Base-by-base conservation (phyloP, 2,113 vertebrate genomes). In the Neolamprologus devosi region DNA sequence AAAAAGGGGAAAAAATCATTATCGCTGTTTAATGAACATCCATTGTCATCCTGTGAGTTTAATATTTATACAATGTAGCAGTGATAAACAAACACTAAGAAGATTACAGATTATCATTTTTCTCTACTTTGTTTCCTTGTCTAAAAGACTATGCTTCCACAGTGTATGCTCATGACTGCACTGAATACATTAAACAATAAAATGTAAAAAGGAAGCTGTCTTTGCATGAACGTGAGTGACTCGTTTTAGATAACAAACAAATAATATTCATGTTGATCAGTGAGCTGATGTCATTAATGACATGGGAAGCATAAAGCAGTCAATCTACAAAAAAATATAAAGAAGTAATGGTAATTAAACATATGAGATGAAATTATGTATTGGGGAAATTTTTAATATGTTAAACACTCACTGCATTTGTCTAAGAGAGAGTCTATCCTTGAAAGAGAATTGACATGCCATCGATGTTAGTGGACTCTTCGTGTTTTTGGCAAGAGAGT, bases 1-100 rank as follows among this genome's bases (percentile, higher is more conserved):
- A 94, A 97, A 49, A 49, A 19, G 9, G 45, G 2, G 1, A 94
- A 94, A 94, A 96, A 95, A 95, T 95, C 95, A 95, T 96, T 95
- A 95, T 96, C 87, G 73, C 86, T 91, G 87, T 95, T 90, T 94
- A 96, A 95, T 95, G 92, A 96, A 94, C 91, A 91, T 88, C 89
- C 89, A 92, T 93, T 93, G 92, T 93, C 78, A 85, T 70, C 53
- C 45, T 83, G 75, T 87, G 88, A 89, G 91, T 93, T 94, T 93
- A 93, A 92, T 94, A 93, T 90, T 84, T 90, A 82, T 88, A 91
- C 75, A 92, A 89, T 92, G 91, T 68, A 84, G 81, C 85, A 86
- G 91, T 89, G 92, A 95, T 91, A 92, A 95, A 93, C 89, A 91
- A 93, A 90, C 85, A 68, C 85, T 92, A 88, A 94, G 91, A 85